Percentiles rank a stretch among this genome's conserved stretches.
Conservation (phyloP, 2,113 vertebrate species). For the Hymenochirus boettgeri region DNA sequence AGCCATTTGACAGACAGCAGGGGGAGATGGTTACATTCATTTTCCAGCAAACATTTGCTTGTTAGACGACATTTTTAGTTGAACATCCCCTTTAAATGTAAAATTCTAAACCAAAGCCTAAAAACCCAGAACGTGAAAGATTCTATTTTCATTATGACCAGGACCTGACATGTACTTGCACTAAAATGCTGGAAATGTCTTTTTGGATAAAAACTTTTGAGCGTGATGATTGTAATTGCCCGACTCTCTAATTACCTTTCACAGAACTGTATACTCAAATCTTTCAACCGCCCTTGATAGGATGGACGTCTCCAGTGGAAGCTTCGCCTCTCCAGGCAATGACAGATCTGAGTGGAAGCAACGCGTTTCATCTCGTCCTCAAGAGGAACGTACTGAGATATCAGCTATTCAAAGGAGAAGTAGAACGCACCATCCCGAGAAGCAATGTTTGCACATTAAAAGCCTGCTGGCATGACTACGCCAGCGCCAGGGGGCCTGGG, state of each 20-base stretch:
- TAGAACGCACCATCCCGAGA: not conserved
- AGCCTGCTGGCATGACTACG: not conserved
- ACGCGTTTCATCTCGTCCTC: not conserved
- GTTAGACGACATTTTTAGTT: too few relatives aligned
- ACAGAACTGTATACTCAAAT: conserved; percentile 10
- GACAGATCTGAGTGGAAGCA: conserved; percentile 6
- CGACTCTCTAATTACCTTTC: conserved; percentile 35
- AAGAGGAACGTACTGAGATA: not conserved
- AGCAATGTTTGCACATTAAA: not conserved
- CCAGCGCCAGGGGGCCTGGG: not conserved
- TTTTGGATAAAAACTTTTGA: too few relatives aligned
- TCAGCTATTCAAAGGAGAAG: not conserved
- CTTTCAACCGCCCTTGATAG: conserved; percentile 38
- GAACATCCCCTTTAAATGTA: too few relatives aligned
- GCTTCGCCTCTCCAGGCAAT: not conserved
- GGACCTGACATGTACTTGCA: too few relatives aligned
- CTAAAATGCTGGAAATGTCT: too few relatives aligned
- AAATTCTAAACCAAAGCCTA: too few relatives aligned
- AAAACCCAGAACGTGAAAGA: too few relatives aligned
- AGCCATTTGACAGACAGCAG: too few relatives aligned
- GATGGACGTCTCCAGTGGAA: conserved; percentile 3
- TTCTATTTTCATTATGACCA: too few relatives aligned
- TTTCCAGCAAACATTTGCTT: too few relatives aligned
- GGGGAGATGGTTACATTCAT: too few relatives aligned
- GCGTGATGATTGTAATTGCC: conserved; percentile 28